Percentiles rank a stretch among this genome's conserved stretches.
These are phyloP conservation scores for Alviniconcha strummeri DNA, from an alignment of 2,888 invertebrate species.

Conservation along the genomic window DNA sequence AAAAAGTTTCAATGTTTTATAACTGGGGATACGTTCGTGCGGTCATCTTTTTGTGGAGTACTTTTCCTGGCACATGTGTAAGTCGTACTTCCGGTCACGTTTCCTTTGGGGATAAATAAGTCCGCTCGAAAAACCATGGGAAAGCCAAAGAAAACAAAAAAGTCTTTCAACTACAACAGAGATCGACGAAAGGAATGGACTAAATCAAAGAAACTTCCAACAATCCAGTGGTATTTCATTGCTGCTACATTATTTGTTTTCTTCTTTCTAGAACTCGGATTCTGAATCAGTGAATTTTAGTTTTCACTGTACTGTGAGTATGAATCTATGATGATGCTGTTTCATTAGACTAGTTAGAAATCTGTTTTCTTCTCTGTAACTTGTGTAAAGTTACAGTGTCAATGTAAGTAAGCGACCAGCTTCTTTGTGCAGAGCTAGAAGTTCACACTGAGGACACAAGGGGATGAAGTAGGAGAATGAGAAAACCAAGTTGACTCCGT, in stretches of 20 bases:
- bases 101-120: not conserved
- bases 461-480: too few species aligned
- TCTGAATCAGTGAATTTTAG: too few species aligned
- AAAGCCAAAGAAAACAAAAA: constrained; percentile 51
- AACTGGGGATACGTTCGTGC: too few species aligned
- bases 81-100: constrained; percentile 11
- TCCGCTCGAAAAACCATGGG: constrained; percentile 32
- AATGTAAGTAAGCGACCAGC: too few species aligned
- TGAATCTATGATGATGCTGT: not conserved
- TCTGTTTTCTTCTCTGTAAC: not conserved
- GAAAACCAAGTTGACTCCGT: too few species aligned
- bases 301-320: not conserved
- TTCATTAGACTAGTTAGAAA: not conserved
- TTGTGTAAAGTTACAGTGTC: not conserved
- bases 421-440: too few species aligned
- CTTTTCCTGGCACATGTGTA: too few species aligned
- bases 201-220: constrained; percentile 60
- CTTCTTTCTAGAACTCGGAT: not conserved
- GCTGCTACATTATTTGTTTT: not conserved
- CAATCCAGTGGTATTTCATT: constrained; percentile 59
- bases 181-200: constrained; percentile 61
- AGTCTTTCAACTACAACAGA: constrained; percentile 58
- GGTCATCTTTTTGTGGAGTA: too few species aligned
- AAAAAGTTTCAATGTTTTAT: too few species aligned
- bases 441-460: too few species aligned